Evolutionary conservation across 2,888 invertebrate genomes (phyloP).

Genomic region (Cheiracanthium punctorium): DNA sequence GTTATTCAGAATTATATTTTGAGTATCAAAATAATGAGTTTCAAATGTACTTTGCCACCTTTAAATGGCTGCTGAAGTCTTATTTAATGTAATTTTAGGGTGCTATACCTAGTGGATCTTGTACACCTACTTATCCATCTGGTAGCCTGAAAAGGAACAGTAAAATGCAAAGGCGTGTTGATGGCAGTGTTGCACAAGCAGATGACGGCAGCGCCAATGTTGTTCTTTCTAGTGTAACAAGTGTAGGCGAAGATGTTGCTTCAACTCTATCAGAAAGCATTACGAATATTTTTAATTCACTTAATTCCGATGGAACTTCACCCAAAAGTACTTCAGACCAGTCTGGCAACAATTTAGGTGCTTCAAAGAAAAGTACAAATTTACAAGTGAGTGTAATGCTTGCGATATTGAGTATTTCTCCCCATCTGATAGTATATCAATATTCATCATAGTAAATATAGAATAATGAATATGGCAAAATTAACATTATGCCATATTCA

Average conservation of each 20-base stretch:
- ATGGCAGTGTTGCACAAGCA: slow-evolving; percentile 70
- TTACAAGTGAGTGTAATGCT: slow-evolving; percentile 37
- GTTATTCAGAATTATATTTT: too few species aligned
- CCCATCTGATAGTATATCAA: background rate
- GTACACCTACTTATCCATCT: slow-evolving; percentile 63
- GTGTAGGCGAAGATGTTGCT: slow-evolving; percentile 67
- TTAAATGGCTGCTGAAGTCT: too few species aligned
- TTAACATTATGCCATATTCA: too few species aligned
- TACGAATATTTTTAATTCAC: slow-evolving; percentile 58
- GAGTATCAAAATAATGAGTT: too few species aligned
- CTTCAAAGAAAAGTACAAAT: slow-evolving; percentile 39
- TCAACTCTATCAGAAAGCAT: slow-evolving; percentile 57
- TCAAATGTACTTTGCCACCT: too few species aligned
- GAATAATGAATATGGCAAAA: too few species aligned
- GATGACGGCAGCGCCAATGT: slow-evolving; percentile 68
- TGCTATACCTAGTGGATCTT: slow-evolving; percentile 50
- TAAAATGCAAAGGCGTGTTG: slow-evolving; percentile 71
- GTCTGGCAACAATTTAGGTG: slow-evolving; percentile 16
- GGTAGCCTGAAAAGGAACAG: slow-evolving; percentile 71
- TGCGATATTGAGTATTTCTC: too few species aligned
- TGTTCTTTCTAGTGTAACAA: slow-evolving; percentile 70
- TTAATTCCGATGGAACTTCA: slow-evolving; percentile 37
- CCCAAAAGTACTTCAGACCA: slow-evolving; percentile 16
- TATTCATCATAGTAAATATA: background rate
- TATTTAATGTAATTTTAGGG: slow-evolving; percentile 29